Evolutionary conservation across 2,113 vertebrate genomes (phyloP).

Genomic region (Polypterus senegalus): DNA sequence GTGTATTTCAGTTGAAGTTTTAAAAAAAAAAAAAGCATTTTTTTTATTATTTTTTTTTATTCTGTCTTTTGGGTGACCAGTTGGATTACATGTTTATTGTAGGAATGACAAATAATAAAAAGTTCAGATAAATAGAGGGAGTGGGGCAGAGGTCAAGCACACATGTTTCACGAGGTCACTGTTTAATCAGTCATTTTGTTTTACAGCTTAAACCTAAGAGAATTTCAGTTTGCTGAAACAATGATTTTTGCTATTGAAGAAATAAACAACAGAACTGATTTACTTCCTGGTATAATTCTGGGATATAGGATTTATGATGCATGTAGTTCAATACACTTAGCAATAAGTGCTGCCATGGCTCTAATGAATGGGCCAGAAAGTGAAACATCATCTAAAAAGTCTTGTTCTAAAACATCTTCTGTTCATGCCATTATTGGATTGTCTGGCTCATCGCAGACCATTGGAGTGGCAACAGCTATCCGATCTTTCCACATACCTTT

Average conservation of each 20-base stretch:
- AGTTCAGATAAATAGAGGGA: no score
- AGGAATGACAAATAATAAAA: no score
- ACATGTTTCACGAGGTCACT: no score
- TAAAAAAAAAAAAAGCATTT: no score
- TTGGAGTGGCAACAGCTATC: slow-evolving; percentile 1
- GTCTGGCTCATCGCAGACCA: neutral
- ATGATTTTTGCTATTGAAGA: slow-evolving; percentile 38
- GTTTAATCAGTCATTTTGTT: neutral
- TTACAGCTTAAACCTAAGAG: slow-evolving; percentile 24
- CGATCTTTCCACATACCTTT: neutral
- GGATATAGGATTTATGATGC: slow-evolving; percentile 35
- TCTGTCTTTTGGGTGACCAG: no score
- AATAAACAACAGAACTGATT: slow-evolving; percentile 29
- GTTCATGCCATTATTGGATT: neutral
- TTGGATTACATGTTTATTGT: no score
- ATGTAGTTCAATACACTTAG: slow-evolving; percentile 11
- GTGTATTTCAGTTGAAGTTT: no score
- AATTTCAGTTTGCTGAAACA: slow-evolving; percentile 34
- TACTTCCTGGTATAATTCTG: slow-evolving; percentile 33
- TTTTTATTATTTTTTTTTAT: no score
- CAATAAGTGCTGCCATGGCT: neutral
- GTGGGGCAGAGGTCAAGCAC: no score
- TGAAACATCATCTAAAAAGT: neutral
- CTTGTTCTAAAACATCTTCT: neutral
- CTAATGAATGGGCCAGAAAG: neutral